A percentile compares a stretch with the other conserved stretches of the same genome.
Evolutionary conservation across 2,797 vertebrate species (phyloP).

Genomic region (Hypotaenidia philippensis): DNA sequence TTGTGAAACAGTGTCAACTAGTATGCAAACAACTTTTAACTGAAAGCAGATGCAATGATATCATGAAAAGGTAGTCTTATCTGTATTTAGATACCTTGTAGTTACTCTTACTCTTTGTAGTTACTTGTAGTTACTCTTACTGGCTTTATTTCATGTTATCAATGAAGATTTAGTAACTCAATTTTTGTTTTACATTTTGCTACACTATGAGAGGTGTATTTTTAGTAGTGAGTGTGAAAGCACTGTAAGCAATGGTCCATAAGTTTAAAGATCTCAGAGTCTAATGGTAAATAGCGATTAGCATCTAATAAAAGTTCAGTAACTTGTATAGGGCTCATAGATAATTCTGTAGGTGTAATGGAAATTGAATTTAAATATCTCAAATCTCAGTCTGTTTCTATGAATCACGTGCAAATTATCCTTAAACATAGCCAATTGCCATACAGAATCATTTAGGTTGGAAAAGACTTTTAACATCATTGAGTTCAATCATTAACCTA

Average conservation of each 20-base stretch:
- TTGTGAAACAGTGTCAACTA: not conserved
- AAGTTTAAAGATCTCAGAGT: not conserved
- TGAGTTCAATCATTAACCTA: rapidly evolving
- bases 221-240: not conserved
- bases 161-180: not conserved
- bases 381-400: not conserved
- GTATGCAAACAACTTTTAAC: not conserved
- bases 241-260: not conserved
- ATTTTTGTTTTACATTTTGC: not conserved
- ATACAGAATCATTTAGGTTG: not conserved
- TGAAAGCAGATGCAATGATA: not conserved
- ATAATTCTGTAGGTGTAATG: not conserved
- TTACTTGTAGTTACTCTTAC: not conserved
- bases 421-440: not conserved
- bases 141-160: not conserved
- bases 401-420: not conserved
- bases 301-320: not conserved
- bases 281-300: not conserved
- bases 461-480: not conserved
- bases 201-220: not conserved
- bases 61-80: not conserved
- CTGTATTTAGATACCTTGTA: not conserved
- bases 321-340: not conserved
- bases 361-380: not conserved
- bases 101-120: not conserved